Percentiles rank a stretch among this genome's conserved stretches.
Evolutionary conservation across 2,797 vertebrate genomes (phyloP).

Genomic region (Antrozous pallidus): DNA sequence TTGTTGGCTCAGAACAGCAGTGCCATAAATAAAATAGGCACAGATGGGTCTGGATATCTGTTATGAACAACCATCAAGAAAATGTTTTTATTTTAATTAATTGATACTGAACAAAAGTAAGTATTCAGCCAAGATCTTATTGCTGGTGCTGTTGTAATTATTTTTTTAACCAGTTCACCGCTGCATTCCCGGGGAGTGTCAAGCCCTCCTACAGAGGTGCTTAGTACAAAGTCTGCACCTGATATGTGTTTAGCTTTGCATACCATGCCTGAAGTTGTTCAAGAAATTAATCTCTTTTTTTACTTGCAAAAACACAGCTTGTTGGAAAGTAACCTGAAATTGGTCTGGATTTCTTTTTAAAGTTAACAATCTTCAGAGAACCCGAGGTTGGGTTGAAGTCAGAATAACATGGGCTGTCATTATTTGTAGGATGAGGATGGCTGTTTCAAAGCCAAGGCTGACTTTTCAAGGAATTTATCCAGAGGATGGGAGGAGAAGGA

Average conservation of each 20-base stretch:
- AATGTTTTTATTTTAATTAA: slow-evolving; percentile 70
- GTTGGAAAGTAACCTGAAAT: slow-evolving; percentile 30
- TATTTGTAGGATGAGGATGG: background rate
- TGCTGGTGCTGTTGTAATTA: slow-evolving; percentile 30
- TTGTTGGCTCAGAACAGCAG: slow-evolving; percentile 67
- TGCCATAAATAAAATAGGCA: slow-evolving; percentile 74
- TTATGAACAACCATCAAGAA: slow-evolving; percentile 66
- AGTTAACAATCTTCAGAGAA: slow-evolving; percentile 27
- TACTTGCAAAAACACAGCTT: slow-evolving; percentile 15
- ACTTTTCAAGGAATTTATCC: slow-evolving; percentile 31
- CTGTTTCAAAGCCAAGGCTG: background rate
- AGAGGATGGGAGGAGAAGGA: background rate
- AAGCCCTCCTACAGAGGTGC: background rate
- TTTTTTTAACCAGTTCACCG: slow-evolving; percentile 64
- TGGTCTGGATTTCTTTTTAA: slow-evolving; percentile 24
- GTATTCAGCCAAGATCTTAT: slow-evolving; percentile 13
- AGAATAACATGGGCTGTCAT: background rate
- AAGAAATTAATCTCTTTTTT: slow-evolving; percentile 56
- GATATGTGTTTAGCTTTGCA: slow-evolving; percentile 42
- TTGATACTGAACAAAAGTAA: slow-evolving; percentile 66
- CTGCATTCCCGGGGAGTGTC: slow-evolving; percentile 18
- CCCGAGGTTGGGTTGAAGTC: background rate
- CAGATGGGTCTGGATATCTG: slow-evolving; percentile 52
- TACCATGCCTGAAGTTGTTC: slow-evolving; percentile 45
- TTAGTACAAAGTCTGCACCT: background rate